phyloP scores from a whole-genome alignment of 1,140 invertebrate species.

The Drosophila nannoptera region DNA sequence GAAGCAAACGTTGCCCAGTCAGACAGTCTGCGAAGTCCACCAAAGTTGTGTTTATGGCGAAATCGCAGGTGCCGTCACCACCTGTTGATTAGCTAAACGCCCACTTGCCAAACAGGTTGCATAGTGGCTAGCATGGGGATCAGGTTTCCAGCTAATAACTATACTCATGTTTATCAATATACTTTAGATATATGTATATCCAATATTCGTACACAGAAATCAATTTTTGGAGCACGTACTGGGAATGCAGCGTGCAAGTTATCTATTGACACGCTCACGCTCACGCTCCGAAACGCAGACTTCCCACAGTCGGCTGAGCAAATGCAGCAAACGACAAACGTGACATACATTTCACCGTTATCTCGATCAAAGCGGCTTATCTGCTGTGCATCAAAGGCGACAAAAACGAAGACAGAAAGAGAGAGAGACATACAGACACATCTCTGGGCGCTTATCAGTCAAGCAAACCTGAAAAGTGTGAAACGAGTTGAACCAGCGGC shows the following conservation, averaged over 20 bases:
- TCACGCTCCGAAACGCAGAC: too few species aligned
- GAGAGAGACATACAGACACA: neutral
- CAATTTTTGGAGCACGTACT: slow-evolving; percentile 65
- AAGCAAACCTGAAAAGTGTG: slow-evolving; percentile 9
- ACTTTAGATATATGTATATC: slow-evolving; percentile 11
- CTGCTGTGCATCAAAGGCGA: slow-evolving; percentile 14
- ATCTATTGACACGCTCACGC: slow-evolving; percentile 52
- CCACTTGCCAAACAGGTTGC: slow-evolving; percentile 45
- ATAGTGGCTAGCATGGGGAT: slow-evolving; percentile 7
- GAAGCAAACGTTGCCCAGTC: slow-evolving; percentile 19
- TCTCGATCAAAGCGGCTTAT: slow-evolving; percentile 58
- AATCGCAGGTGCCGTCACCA: slow-evolving; percentile 34
- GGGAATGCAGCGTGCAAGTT: slow-evolving; percentile 13
- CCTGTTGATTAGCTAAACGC: slow-evolving; percentile 37
- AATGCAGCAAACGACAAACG: slow-evolving; percentile 57
- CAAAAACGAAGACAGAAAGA: neutral
- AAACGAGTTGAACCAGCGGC: slow-evolving; percentile 3
- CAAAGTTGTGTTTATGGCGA: slow-evolving; percentile 25
- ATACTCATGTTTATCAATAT: neutral
- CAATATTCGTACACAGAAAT: slow-evolving; percentile 63
- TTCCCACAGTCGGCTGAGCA: slow-evolving; percentile 22
- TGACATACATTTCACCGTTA: slow-evolving; percentile 70
- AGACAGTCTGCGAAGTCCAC: slow-evolving; percentile 26
- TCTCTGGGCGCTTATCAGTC: slow-evolving; percentile 42
- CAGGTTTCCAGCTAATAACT: slow-evolving; percentile 29